Conservation (phyloP, 2,113 vertebrate species). For the Mus musculus region DNA sequence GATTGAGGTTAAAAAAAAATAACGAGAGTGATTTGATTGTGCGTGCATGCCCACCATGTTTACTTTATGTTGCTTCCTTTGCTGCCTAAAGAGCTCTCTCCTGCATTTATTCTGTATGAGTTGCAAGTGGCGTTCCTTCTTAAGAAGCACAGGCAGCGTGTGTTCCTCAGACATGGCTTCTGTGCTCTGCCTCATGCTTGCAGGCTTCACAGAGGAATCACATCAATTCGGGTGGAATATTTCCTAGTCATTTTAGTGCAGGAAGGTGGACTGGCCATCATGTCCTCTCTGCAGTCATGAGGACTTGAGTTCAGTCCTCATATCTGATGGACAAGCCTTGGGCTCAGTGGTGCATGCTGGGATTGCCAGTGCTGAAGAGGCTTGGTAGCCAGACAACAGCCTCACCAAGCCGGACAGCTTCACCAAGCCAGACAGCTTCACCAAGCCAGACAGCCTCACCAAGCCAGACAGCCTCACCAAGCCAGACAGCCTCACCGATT, state of each 20-base stretch:
- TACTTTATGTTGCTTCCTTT: background rate
- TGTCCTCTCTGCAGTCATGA: background rate
- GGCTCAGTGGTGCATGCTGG: background rate
- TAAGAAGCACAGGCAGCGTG: background rate
- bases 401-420: too few species aligned
- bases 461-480: background rate
- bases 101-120: background rate
- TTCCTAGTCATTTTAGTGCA: background rate
- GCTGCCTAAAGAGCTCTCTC: background rate
- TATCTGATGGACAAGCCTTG: background rate
- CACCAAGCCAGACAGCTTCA: background rate
- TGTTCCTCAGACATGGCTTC: background rate
- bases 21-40: background rate
- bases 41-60: background rate
- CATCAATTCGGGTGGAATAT: conserved; percentile 13
- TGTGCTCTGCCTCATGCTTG: background rate
- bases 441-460: background rate
- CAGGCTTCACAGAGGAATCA: conserved; percentile 19
- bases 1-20: background rate
- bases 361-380: background rate
- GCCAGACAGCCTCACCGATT: too few species aligned
- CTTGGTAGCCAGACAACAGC: background rate
- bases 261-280: rapidly evolving
- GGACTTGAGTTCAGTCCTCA: background rate
- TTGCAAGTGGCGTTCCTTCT: background rate